Evolutionary conservation across 2,888 invertebrate genomes (phyloP).

Genomic region (Ecdyonurus torrentis): DNA sequence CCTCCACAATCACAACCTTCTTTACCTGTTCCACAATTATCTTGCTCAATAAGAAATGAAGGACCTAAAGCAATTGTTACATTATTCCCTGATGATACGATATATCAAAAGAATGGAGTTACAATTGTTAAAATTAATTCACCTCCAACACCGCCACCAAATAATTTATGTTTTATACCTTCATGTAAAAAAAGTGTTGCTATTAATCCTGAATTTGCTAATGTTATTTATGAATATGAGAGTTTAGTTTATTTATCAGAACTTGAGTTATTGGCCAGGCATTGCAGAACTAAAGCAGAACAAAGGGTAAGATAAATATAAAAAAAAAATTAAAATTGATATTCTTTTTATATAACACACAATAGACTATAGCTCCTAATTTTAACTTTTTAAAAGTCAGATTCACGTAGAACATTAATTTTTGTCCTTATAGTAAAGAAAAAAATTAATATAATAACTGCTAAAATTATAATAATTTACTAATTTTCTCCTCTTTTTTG

Average conservation of each 20-base stretch:
- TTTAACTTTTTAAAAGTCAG: too few relatives aligned
- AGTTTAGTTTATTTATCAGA: slow-evolving; percentile 32
- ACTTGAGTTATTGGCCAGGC: slow-evolving; percentile 31
- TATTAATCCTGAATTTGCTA: slow-evolving; percentile 30
- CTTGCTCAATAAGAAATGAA: slow-evolving; percentile 28
- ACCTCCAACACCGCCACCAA: slow-evolving; percentile 1
- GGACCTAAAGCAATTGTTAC: slow-evolving; percentile 29
- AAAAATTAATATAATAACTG: too few relatives aligned
- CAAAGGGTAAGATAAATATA: slow-evolving; percentile 29
- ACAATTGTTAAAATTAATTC: slow-evolving; percentile 2
- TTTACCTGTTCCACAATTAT: slow-evolving; percentile 13
- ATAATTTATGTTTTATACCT: slow-evolving; percentile 5
- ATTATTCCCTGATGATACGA: slow-evolving; percentile 20
- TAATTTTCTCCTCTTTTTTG: too few relatives aligned
- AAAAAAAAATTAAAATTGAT: neutral
- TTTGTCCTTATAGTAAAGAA: too few relatives aligned
- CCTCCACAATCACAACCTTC: slow-evolving; percentile 17
- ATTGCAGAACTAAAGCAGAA: slow-evolving; percentile 30
- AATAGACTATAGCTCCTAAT: too few relatives aligned
- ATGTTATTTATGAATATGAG: slow-evolving; percentile 32
- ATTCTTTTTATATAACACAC: neutral
- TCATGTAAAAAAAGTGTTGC: slow-evolving; percentile 3
- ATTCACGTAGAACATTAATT: too few relatives aligned
- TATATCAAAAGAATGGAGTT: slow-evolving; percentile 1
- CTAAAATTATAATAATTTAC: too few relatives aligned